Conservation (phyloP, 2,888 invertebrate genomes). For the Flabesymbios commensalis region DNA sequence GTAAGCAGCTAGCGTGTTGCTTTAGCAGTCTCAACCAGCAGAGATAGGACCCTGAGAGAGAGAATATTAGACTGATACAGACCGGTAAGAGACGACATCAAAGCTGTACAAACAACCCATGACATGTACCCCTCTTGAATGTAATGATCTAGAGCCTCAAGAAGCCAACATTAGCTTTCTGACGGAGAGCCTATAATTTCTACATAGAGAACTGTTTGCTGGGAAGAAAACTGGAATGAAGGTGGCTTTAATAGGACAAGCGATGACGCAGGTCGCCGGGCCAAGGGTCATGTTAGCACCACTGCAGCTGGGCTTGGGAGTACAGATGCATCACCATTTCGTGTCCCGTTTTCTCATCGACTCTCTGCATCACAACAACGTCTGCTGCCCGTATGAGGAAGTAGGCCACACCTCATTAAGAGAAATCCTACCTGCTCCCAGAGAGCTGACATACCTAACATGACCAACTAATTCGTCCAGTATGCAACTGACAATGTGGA, state of each 20-base stretch:
- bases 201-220: no score
- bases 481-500: background rate
- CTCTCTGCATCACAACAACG: slow-evolving; percentile 34
- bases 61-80: background rate
- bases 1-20: background rate
- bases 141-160: background rate
- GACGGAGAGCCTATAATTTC: no score
- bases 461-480: slow-evolving; percentile 11
- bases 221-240: no score
- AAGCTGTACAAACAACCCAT: background rate
- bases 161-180: no score
- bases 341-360: slow-evolving; percentile 37
- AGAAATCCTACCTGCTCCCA: background rate
- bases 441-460: slow-evolving; percentile 8
- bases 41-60: background rate
- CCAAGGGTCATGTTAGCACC: slow-evolving; percentile 33
- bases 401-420: slow-evolving; percentile 12
- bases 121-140: background rate
- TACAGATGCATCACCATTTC: slow-evolving; percentile 35
- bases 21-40: background rate
- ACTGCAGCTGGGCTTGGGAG: slow-evolving; percentile 33
- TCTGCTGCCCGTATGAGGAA: slow-evolving; percentile 33
- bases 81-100: background rate
- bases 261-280: slow-evolving; percentile 34
- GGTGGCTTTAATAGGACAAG: slow-evolving; percentile 34